Evolutionary conservation across 2,113 vertebrate genomes (phyloP), one percentile per base, ranked within the genome.

Genomic region (Ailurus styani): DNA sequence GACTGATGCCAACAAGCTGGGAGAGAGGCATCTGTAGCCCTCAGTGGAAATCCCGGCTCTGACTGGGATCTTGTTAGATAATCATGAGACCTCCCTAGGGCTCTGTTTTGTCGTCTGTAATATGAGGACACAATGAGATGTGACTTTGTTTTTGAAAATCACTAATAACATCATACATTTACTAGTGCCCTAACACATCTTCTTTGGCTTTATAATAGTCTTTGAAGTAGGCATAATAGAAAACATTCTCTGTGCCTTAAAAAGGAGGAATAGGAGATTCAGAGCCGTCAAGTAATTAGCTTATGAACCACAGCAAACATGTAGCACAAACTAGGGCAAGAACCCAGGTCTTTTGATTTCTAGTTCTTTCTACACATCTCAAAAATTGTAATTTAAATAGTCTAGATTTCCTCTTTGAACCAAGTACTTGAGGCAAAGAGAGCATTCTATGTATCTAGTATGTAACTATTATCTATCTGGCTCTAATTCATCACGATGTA

Each of bases 111-210:
- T 54, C 50, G 27, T 79, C 77, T 73, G 60, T 83, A 68, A 83
- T 79, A 70, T 75, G 54, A 95, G 18, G 11, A 6, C 9, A 34
- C 18, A 60, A 64, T 6, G 8, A 34, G 77, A 62, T 78, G 15
- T 5, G 18, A 45, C 50, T 96, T 89, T 73, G 47, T 79, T 91
- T 50, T 96, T 94, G 68, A 90, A 95, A 92, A 90, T 91, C 25
- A 75, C n/a, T 57, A 45, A 55, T 70, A 40, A 50, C 42, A 20
- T 34, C 27, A 86, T 72, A 50, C 0, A 13, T 90, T 97, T 91
- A 18, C n/a, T 54, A 66, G 2, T 86, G 45, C 20, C 13, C 23
- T 73, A 18, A 50, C 9, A 66, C 14, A 47, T 60, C 7, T 42
- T 70, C 5, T 70, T 68, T 92, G 37, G 7, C 13, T 87, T 90